phyloP scores from a whole-genome alignment of 1,140 invertebrate genomes.

The Spodoptera litura region DNA sequence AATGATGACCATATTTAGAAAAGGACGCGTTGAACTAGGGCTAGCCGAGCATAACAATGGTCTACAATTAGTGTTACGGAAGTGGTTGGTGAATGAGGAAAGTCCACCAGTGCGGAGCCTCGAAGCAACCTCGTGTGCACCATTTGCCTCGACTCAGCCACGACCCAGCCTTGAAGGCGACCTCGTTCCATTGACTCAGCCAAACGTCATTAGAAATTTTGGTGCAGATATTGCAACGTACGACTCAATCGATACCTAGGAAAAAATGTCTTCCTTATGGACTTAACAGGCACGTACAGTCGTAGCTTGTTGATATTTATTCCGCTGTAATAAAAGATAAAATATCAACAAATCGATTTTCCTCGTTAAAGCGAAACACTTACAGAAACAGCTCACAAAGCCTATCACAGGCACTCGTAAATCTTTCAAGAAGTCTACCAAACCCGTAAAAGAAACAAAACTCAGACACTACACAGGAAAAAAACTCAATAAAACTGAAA shows the following conservation, averaged over 20 bases:
- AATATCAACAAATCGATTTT: too few relatives aligned
- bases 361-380: too few relatives aligned
- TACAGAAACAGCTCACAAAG: too few relatives aligned
- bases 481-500: too few relatives aligned
- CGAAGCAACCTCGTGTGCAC: slow-evolving; percentile 55
- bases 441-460: too few relatives aligned
- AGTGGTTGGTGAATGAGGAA: slow-evolving; percentile 61
- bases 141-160: slow-evolving; percentile 56
- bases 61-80: slow-evolving; percentile 58
- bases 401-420: too few relatives aligned
- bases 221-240: not conserved
- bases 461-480: too few relatives aligned
- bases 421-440: too few relatives aligned
- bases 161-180: slow-evolving; percentile 57
- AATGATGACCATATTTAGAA: slow-evolving; percentile 37
- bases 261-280: not conserved
- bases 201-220: slow-evolving; percentile 25
- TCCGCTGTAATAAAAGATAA: too few relatives aligned
- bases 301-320: too few relatives aligned
- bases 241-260: not conserved
- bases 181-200: slow-evolving; percentile 48
- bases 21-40: slow-evolving; percentile 45
- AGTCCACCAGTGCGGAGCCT: slow-evolving; percentile 54
- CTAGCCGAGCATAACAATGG: slow-evolving; percentile 53
- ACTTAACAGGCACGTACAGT: too few relatives aligned